Percentiles rank a stretch among this genome's conserved stretches.
Conservation (phyloP, 2,797 vertebrate species). For the Muscicapa striata region DNA sequence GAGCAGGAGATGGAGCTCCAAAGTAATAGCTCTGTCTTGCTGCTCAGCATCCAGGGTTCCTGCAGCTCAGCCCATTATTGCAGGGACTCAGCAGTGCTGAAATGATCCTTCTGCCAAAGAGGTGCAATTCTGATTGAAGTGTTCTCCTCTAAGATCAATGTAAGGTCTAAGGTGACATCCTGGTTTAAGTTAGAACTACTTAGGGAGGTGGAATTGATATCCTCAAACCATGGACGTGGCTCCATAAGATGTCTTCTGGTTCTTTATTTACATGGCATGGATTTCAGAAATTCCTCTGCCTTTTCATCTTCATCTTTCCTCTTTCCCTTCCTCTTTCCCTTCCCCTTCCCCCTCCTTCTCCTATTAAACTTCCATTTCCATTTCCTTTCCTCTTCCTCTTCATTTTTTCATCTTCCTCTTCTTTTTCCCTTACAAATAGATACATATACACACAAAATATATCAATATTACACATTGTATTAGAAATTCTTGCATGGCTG, state of each 20-base stretch:
- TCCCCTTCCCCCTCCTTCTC: too few species aligned
- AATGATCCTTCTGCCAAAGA: background rate
- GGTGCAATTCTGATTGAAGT: background rate
- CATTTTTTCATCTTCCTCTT: background rate
- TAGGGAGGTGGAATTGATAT: background rate
- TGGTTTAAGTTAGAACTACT: background rate
- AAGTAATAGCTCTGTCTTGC: background rate
- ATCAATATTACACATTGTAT: background rate
- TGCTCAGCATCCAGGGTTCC: background rate
- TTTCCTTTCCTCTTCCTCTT: too few species aligned
- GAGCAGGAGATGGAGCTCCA: background rate
- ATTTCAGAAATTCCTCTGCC: background rate
- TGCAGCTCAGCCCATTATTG: background rate
- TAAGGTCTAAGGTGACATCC: background rate
- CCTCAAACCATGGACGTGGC: background rate
- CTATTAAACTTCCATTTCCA: too few species aligned
- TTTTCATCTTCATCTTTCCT: too few species aligned
- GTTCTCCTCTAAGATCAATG: background rate
- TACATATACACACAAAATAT: rapidly evolving
- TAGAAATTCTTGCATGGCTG: background rate
- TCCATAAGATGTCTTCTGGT: background rate
- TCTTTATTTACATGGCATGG: background rate
- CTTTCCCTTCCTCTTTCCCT: too few species aligned
- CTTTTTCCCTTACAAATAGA: background rate
- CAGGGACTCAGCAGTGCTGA: background rate